A percentile compares a stretch with the other conserved stretches of the same genome.
Conservation (phyloP, 2,888 invertebrate genomes). For the Acanthosoma haemorrhoidale region DNA sequence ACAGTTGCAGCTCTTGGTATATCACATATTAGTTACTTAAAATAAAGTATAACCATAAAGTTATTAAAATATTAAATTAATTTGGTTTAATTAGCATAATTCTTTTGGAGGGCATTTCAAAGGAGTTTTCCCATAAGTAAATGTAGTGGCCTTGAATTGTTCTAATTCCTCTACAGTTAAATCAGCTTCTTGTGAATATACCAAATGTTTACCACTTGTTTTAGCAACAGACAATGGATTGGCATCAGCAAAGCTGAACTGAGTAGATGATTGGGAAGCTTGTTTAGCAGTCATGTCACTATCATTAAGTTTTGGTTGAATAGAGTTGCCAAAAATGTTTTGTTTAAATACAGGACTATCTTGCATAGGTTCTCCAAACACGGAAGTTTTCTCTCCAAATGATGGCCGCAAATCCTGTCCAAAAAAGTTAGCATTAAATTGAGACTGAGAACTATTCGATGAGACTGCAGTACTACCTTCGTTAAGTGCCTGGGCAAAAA, state of each 20-base stretch:
- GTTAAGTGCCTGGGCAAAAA: constrained; percentile 8
- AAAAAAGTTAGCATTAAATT: background rate
- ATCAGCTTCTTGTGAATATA: constrained; percentile 30
- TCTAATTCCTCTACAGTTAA: constrained; percentile 31
- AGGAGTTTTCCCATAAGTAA: constrained; percentile 32
- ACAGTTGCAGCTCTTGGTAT: too few species aligned
- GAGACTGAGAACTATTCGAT: background rate
- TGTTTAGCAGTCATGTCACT: background rate
- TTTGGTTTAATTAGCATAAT: constrained; percentile 19
- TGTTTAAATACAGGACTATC: background rate
- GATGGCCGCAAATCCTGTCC: background rate
- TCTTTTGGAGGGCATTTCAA: constrained; percentile 35
- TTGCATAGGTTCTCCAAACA: background rate
- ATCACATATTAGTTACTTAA: too few species aligned
- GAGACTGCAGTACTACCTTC: background rate
- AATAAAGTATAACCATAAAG: background rate
- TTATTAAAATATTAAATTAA: background rate
- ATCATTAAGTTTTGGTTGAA: background rate
- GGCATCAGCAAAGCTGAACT: constrained; percentile 8
- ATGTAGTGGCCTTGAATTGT: constrained; percentile 34
- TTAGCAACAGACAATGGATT: background rate
- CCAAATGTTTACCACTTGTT: background rate
- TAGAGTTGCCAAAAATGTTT: constrained; percentile 1
- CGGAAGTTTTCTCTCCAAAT: background rate
- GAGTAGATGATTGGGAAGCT: background rate